Evolutionary conservation across 2,113 vertebrate genomes (phyloP).

Genomic region (Pipa parva): DNA sequence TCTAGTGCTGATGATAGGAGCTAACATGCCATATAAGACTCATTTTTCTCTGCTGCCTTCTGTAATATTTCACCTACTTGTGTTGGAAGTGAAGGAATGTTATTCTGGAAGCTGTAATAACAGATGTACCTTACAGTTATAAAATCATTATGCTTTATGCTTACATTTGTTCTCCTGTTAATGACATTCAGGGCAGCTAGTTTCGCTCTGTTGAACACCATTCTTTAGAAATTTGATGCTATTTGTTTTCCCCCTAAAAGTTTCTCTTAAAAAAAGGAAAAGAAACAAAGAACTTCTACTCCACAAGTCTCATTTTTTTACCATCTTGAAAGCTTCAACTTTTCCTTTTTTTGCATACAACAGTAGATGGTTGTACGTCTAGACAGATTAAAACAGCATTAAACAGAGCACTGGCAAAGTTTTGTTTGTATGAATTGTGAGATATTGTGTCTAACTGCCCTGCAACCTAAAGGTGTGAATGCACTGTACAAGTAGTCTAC

Average conservation of each 20-base stretch:
- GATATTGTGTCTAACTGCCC: no score
- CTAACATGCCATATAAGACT: background rate
- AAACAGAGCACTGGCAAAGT: no score
- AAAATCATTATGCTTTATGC: slow-evolving; percentile 21
- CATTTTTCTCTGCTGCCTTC: slow-evolving; percentile 12
- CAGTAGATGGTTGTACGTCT: no score
- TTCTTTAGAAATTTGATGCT: background rate
- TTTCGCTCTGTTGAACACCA: background rate
- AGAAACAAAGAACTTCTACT: background rate
- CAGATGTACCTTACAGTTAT: slow-evolving; percentile 15
- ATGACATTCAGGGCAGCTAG: background rate
- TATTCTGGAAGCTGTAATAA: slow-evolving; percentile 19
- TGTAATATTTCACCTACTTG: slow-evolving; percentile 10
- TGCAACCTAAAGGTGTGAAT: no score
- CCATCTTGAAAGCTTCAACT: background rate
- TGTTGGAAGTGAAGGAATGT: slow-evolving; percentile 11
- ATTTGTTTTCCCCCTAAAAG: background rate
- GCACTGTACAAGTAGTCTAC: no score
- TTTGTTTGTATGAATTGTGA: no score
- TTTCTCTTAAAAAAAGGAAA: background rate
- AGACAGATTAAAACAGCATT: no score
- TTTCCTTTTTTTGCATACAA: background rate
- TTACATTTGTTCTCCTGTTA: slow-evolving; percentile 15
- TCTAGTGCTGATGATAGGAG: slow-evolving; percentile 1
- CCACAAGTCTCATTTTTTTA: background rate